A percentile compares a stretch with the other conserved stretches of the same genome.
Conservation (phyloP, 2,113 vertebrate genomes). For the Colinus virginianus region DNA sequence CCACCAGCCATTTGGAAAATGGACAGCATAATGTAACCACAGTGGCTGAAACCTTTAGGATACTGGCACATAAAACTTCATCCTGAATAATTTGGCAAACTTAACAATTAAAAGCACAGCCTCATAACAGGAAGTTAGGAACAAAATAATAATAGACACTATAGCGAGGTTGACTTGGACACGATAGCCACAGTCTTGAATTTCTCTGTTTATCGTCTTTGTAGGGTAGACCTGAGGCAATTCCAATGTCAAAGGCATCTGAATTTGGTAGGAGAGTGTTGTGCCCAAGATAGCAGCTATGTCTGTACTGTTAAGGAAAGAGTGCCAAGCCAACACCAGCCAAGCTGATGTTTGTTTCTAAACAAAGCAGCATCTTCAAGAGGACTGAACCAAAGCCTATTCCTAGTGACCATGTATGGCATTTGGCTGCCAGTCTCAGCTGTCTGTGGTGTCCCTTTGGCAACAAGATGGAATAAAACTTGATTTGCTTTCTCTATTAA, state of each 20-base stretch:
- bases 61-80: neutral
- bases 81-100: neutral
- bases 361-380: neutral
- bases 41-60: neutral
- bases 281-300: neutral
- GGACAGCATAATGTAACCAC: neutral
- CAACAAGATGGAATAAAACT: neutral
- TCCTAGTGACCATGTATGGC: rapidly evolving
- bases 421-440: neutral
- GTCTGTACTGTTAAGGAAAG: neutral
- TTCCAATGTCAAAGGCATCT: neutral
- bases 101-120: neutral
- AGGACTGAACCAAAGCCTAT: neutral
- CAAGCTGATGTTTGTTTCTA: neutral
- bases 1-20: neutral
- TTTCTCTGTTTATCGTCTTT: neutral
- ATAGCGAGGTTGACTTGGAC: neutral
- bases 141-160: neutral
- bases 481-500: neutral
- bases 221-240: neutral
- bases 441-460: neutral
- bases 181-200: neutral
- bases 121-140: neutral
- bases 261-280: neutral
- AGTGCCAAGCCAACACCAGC: neutral